phyloP scores from a whole-genome alignment of 2,888 invertebrate genomes.

The Tenthredo distinguenda region DNA sequence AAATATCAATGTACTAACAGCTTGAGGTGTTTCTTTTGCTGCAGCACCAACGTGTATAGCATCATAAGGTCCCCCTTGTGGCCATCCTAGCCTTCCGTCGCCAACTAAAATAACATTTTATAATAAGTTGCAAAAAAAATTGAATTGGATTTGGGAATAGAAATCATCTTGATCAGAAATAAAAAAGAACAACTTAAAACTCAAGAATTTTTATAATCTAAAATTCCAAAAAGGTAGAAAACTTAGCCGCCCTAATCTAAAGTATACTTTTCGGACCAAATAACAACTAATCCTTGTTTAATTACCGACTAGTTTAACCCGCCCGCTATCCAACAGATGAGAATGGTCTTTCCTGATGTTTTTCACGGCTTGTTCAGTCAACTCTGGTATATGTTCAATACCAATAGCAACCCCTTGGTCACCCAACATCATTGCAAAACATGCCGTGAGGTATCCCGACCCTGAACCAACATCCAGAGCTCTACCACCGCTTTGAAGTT shows the following conservation, averaged over 20 bases:
- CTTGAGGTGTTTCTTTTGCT: slow-evolving; percentile 87
- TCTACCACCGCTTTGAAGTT: slow-evolving; percentile 87
- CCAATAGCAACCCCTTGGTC: slow-evolving; percentile 87
- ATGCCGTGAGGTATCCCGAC: slow-evolving; percentile 95
- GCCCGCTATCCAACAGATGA: slow-evolving; percentile 84
- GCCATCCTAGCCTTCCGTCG: slow-evolving; percentile 92
- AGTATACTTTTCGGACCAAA: background rate
- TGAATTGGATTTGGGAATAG: background rate
- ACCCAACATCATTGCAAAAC: slow-evolving; percentile 93
- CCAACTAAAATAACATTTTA: slow-evolving; percentile 82
- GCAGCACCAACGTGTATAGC: slow-evolving; percentile 97
- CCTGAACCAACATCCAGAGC: slow-evolving; percentile 97
- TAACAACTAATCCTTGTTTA: slow-evolving; percentile 38
- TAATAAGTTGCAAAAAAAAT: background rate
- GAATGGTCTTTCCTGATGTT: slow-evolving; percentile 90
- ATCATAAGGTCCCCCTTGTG: slow-evolving; percentile 89
- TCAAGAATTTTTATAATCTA: background rate
- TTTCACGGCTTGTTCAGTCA: slow-evolving; percentile 86
- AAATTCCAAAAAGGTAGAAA: too few relatives aligned
- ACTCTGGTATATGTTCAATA: slow-evolving; percentile 93
- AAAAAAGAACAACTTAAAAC: background rate
- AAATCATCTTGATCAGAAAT: background rate
- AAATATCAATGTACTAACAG: slow-evolving; percentile 79
- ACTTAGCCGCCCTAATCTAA: background rate
- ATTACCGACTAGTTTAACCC: slow-evolving; percentile 86